These are phyloP conservation scores for Leptinotarsa haldemani DNA, from an alignment of 2,888 invertebrate genomes.

Conservation along the genomic window DNA sequence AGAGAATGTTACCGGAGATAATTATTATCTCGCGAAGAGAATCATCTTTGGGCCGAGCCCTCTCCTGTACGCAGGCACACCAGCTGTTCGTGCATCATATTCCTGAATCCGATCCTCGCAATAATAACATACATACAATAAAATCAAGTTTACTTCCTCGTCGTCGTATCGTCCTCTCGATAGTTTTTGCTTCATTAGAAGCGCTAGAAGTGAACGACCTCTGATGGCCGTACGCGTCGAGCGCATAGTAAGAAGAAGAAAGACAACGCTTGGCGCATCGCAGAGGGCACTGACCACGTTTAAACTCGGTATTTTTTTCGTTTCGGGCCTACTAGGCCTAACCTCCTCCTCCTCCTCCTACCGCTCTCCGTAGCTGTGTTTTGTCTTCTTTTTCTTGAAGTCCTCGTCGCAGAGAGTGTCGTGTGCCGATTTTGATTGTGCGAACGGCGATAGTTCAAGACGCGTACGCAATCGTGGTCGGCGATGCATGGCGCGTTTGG, in stretches of 20 bases:
- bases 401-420: neutral
- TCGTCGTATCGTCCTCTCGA: neutral
- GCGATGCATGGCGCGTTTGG: neutral
- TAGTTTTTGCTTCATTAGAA: constrained; percentile 26
- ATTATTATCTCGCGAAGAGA: neutral
- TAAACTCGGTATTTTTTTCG: constrained; percentile 36
- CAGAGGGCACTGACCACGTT: constrained; percentile 43
- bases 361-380: neutral
- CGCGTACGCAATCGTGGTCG: neutral
- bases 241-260: neutral
- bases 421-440: constrained; percentile 8
- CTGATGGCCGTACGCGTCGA: constrained; percentile 43
- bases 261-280: constrained; percentile 28
- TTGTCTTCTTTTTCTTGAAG: neutral
- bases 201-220: constrained; percentile 54
- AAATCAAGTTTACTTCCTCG: constrained; percentile 16
- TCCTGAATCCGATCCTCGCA: constrained; percentile 3
- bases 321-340: constrained; percentile 33
- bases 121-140: constrained; percentile 22
- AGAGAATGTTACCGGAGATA: too few relatives aligned
- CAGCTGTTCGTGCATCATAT: constrained; percentile 9
- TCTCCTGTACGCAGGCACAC: neutral
- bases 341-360: neutral
- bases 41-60: neutral
- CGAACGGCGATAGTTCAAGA: neutral